A percentile compares a stretch with the other conserved stretches of the same genome.
Conservation (phyloP, 2,888 invertebrate genomes). For the Drosophila lacicola region DNA sequence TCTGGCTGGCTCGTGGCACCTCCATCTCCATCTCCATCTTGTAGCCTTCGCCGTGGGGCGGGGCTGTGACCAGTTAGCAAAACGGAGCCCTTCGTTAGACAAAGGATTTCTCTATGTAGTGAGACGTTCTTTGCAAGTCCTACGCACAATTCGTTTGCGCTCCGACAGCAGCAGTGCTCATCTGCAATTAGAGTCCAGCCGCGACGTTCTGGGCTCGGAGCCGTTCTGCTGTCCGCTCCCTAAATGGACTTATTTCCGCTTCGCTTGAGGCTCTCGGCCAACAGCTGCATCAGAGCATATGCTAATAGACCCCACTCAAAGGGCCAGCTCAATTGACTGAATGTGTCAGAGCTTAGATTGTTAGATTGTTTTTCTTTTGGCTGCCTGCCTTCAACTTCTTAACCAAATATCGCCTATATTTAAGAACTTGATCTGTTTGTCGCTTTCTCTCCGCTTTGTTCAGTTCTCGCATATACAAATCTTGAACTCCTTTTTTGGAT, state of each 20-base stretch:
- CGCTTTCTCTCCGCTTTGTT: slow-evolving; percentile 2
- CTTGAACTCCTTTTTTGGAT: too few relatives aligned
- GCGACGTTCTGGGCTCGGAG: slow-evolving; percentile 14
- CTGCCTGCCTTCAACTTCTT: slow-evolving; percentile 28
- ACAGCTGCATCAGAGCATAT: slow-evolving; percentile 53
- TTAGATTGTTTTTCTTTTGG: slow-evolving; percentile 11
- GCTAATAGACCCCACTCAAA: slow-evolving; percentile 26
- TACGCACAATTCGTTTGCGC: slow-evolving; percentile 40
- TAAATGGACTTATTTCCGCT: slow-evolving; percentile 44
- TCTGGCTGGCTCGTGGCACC: slow-evolving; percentile 27
- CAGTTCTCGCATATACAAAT: neutral
- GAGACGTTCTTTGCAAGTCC: slow-evolving; percentile 33
- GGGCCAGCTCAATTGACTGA: slow-evolving; percentile 36
- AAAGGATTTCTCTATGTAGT: slow-evolving; percentile 61
- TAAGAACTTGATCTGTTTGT: slow-evolving; percentile 17
- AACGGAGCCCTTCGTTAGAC: slow-evolving; percentile 32
- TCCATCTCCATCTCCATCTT: slow-evolving; percentile 49
- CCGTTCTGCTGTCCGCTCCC: slow-evolving; percentile 12
- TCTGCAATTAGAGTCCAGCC: slow-evolving; percentile 57
- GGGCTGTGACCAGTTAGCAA: slow-evolving; percentile 33
- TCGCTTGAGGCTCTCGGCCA: slow-evolving; percentile 42
- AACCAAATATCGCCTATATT: slow-evolving; percentile 33
- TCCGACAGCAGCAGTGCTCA: slow-evolving; percentile 38
- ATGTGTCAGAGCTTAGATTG: slow-evolving; percentile 11
- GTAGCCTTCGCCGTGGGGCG: slow-evolving; percentile 25